phyloP scores from a whole-genome alignment of 2,113 vertebrate species.

The Climacteris rufus region DNA sequence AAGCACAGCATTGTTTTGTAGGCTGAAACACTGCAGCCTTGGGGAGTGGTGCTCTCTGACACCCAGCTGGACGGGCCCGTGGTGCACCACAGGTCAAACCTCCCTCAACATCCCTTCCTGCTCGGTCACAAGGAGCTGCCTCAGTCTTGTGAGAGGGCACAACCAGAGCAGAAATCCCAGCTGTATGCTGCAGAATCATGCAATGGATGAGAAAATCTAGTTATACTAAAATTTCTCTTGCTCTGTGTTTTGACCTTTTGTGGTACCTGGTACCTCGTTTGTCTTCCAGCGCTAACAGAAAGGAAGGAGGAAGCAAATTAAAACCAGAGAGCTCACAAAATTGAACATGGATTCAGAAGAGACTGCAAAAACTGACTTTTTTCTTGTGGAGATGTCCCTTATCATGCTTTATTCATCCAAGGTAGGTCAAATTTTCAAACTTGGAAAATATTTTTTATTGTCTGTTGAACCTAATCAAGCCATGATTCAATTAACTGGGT shows the following conservation, averaged over 20 bases:
- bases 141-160: not conserved
- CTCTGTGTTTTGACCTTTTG: conserved; percentile 15
- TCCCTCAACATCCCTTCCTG: not conserved
- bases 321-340: not conserved
- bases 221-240: not conserved
- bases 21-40: not conserved
- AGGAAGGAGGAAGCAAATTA: not conserved
- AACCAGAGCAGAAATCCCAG: not conserved
- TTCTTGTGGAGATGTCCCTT: not conserved
- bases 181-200: not conserved
- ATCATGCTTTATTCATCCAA: not conserved
- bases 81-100: not conserved
- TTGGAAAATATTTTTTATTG: not conserved
- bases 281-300: not conserved
- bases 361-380: not conserved
- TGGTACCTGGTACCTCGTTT: not conserved
- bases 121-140: not conserved
- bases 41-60: not conserved
- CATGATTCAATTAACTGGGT: conserved; percentile 12
- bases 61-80: too few relatives aligned
- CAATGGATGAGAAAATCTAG: not conserved
- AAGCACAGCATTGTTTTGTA: not conserved
- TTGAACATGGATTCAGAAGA: not conserved
- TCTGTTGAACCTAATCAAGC: not conserved
- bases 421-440: not conserved